Evolutionary conservation across 2,888 invertebrate genomes (phyloP).

Genomic region (Euclidia mi): DNA sequence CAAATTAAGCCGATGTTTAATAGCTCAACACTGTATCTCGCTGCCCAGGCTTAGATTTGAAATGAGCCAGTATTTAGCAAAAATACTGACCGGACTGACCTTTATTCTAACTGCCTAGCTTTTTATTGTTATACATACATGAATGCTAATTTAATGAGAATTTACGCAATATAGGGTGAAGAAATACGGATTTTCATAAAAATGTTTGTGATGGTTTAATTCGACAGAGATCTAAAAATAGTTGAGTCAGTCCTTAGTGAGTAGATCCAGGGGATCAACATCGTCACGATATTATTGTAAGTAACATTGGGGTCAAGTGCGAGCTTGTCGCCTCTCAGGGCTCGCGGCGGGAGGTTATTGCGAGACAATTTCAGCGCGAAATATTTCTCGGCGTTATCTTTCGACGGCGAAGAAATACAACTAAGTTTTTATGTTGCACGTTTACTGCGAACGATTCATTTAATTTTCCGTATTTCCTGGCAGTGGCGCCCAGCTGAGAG

Average conservation of each 20-base stretch:
- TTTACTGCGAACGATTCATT: conserved; percentile 19
- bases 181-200: too few relatives aligned
- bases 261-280: background rate
- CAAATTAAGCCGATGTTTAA: background rate
- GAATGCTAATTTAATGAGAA: too few relatives aligned
- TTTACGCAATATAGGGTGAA: too few relatives aligned
- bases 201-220: too few relatives aligned
- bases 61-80: too few relatives aligned
- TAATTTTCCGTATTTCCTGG: conserved; percentile 18
- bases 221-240: too few relatives aligned
- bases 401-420: background rate
- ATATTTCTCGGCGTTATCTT: background rate
- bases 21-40: too few relatives aligned
- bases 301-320: conserved; percentile 3
- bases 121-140: too few relatives aligned
- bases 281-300: background rate
- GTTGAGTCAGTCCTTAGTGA: too few relatives aligned
- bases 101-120: too few relatives aligned
- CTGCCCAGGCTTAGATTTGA: background rate
- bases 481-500: background rate
- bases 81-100: too few relatives aligned
- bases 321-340: background rate
- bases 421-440: conserved; percentile 13
- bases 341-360: background rate
- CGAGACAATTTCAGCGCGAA: background rate